These are phyloP conservation scores for Megatriorchis doriae DNA, from an alignment of 2,113 vertebrate genomes.

Conservation along the genomic window DNA sequence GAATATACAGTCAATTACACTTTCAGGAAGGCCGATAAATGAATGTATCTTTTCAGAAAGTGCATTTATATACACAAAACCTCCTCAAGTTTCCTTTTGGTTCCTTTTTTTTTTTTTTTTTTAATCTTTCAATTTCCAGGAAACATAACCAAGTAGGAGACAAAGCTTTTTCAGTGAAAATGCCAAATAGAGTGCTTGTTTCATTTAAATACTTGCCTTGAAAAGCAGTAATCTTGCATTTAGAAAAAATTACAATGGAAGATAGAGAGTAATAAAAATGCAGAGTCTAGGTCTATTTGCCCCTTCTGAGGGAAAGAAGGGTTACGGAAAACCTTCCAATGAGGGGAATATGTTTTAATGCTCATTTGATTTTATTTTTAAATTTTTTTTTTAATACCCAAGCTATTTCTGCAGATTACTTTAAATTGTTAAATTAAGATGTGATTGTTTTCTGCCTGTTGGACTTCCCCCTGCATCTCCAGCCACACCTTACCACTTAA, in stretches of 20 bases:
- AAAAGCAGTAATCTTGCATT: conserved; percentile 35
- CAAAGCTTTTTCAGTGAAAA: conserved; percentile 31
- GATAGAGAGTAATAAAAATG: not conserved
- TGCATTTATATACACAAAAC: not conserved
- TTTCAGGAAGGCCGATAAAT: conserved; percentile 49
- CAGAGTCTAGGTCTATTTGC: not conserved
- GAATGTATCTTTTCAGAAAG: conserved; percentile 35
- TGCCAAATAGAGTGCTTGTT: conserved; percentile 25
- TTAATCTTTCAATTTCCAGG: conserved; percentile 26
- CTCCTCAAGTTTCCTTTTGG: not conserved
- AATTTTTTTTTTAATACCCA: not conserved
- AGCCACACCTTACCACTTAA: not conserved
- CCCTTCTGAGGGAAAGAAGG: not conserved
- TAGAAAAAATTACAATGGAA: not conserved
- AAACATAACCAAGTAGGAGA: conserved; percentile 48
- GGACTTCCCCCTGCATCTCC: not conserved
- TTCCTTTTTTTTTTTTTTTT: not conserved
- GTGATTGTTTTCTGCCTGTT: conserved; percentile 11
- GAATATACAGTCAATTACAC: conserved; percentile 50
- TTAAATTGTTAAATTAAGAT: conserved; percentile 1
- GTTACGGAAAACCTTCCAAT: not conserved
- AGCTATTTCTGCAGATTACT: not conserved
- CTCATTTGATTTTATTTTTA: not conserved
- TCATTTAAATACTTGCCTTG: conserved; percentile 49
- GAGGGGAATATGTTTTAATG: conserved; percentile 2